phyloP scores from a whole-genome alignment of 2,888 invertebrate species.

The Isoperla grammatica region DNA sequence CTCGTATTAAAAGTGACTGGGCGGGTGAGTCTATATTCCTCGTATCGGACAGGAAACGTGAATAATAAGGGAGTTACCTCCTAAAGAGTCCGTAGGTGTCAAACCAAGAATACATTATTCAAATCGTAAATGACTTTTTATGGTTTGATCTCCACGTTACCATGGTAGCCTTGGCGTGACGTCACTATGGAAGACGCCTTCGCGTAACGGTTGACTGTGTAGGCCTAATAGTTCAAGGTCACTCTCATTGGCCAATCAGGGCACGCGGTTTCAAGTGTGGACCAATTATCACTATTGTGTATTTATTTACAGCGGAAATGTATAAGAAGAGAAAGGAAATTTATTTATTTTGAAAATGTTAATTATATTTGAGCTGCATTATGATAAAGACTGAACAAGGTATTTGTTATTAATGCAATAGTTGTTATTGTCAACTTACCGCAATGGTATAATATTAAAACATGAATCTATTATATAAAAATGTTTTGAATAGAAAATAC shows the following conservation, averaged over 20 bases:
- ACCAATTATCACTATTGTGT: no score
- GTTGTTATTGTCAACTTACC: no score
- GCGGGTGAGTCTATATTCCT: conserved; percentile 6
- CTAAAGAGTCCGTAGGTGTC: conserved; percentile 13
- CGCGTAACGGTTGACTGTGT: conserved; percentile 16
- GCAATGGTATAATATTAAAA: neutral
- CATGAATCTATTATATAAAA: neutral
- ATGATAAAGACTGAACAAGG: no score
- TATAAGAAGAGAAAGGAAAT: no score
- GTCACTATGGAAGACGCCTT: conserved; percentile 5
- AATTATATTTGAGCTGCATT: no score
- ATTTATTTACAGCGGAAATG: no score
- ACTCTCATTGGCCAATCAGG: no score
- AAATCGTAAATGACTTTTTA: conserved; percentile 20
- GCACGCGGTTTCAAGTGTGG: no score
- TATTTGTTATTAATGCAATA: no score
- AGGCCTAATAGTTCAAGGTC: conserved; percentile 16
- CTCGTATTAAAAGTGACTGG: neutral
- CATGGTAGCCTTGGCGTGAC: conserved; percentile 10
- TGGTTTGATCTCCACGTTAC: conserved; percentile 7
- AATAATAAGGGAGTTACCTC: conserved; percentile 13
- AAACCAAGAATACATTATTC: conserved; percentile 8
- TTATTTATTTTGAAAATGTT: conserved; percentile 1
- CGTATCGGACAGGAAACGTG: conserved; percentile 15
- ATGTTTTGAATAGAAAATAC: conserved; percentile 6